These are phyloP conservation scores for Dromaius novaehollandiae DNA, from an alignment of 2,113 vertebrate genomes.

Conservation along the genomic window DNA sequence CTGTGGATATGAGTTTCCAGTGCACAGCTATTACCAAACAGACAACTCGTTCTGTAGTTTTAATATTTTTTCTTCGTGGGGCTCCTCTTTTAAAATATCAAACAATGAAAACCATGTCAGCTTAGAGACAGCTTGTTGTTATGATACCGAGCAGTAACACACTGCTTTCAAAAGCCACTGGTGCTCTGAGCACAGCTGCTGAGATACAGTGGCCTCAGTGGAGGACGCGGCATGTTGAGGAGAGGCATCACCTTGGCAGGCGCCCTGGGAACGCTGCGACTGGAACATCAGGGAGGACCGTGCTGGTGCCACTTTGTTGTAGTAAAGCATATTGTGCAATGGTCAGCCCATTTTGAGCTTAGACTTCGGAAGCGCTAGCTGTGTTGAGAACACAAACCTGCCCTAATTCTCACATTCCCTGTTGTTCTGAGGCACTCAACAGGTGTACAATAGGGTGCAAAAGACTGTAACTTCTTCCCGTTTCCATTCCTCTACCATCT, in stretches of 20 bases:
- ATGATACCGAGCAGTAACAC: not conserved
- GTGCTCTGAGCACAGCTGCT: not conserved
- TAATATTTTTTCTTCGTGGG: not conserved
- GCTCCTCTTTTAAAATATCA: not conserved
- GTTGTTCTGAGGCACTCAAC: too few species aligned
- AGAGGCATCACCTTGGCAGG: not conserved
- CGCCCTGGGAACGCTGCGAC: not conserved
- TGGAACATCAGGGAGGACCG: not conserved
- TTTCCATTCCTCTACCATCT: not conserved
- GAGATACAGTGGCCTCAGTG: not conserved
- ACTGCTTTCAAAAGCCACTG: not conserved
- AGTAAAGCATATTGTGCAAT: not conserved
- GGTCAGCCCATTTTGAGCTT: too few species aligned
- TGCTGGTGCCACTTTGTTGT: not conserved
- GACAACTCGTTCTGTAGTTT: constrained; percentile 18
- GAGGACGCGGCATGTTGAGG: not conserved
- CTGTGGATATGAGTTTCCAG: not conserved
- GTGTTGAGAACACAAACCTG: too few species aligned
- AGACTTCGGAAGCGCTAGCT: too few species aligned
- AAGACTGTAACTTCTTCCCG: too few species aligned
- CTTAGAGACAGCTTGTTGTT: not conserved
- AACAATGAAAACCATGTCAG: not conserved
- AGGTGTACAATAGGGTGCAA: too few species aligned
- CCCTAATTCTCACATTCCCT: too few species aligned
- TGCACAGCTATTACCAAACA: constrained; percentile 11